Evolutionary conservation across 2,113 vertebrate genomes (phyloP).

Genomic region (Xiphophorus couchianus): DNA sequence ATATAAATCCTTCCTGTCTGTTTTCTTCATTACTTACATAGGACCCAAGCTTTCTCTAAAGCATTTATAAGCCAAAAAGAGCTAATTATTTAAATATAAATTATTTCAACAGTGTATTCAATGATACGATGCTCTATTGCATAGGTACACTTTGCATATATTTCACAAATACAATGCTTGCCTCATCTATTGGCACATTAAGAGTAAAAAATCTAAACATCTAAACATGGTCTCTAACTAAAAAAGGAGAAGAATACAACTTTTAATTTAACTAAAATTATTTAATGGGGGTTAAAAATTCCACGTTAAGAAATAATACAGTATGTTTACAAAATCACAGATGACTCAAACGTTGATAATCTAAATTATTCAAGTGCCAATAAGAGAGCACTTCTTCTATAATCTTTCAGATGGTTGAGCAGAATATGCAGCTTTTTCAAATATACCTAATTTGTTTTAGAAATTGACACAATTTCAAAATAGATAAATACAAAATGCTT

Average conservation of each 20-base stretch:
- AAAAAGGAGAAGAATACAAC: neutral
- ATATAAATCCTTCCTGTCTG: neutral
- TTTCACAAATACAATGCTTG: neutral
- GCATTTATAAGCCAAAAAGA: conserved; percentile 13
- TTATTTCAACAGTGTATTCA: conserved; percentile 29
- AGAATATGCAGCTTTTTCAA: neutral
- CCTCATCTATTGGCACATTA: neutral
- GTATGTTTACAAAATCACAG: no score
- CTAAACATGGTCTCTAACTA: no score
- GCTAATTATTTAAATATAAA: conserved; percentile 48
- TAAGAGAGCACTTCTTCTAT: no score
- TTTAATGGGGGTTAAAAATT: neutral
- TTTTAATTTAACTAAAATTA: neutral
- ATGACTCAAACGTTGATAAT: no score
- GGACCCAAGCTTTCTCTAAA: conserved; percentile 11
- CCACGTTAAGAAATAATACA: neutral
- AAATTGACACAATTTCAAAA: no score
- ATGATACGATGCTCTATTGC: no score
- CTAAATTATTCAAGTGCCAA: no score
- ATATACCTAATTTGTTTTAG: neutral
- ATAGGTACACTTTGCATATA: neutral
- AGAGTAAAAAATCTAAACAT: neutral
- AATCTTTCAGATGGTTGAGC: no score
- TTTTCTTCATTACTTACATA: conserved; percentile 5
- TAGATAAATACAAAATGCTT: no score